Conservation (phyloP, 2,888 invertebrate genomes). For the Volucella zonaria region DNA sequence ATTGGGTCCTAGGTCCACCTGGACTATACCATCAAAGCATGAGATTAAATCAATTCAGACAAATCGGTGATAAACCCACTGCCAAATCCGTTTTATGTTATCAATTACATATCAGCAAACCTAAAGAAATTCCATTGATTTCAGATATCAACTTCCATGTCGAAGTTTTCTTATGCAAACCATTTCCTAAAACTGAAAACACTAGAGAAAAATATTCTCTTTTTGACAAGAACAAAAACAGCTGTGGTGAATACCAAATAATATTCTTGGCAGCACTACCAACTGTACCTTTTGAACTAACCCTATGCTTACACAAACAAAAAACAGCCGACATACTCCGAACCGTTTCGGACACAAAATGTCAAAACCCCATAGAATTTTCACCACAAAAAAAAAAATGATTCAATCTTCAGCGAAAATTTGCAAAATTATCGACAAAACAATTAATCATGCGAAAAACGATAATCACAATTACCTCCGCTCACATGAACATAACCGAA, state of each 20-base stretch:
- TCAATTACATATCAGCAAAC: no score
- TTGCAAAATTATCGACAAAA: background rate
- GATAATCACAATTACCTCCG: slow-evolving; percentile 26
- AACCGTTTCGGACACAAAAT: slow-evolving; percentile 59
- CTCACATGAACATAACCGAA: slow-evolving; percentile 1
- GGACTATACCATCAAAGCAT: no score
- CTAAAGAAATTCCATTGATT: no score
- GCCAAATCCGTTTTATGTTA: no score
- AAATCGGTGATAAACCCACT: no score
- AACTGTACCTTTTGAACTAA: slow-evolving; percentile 10
- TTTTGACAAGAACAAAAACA: background rate
- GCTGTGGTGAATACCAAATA: slow-evolving; percentile 16
- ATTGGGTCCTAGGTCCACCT: no score
- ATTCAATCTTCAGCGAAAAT: slow-evolving; percentile 9
- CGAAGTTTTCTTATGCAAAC: no score
- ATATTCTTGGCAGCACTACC: slow-evolving; percentile 25
- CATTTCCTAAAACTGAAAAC: no score
- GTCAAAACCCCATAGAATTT: slow-evolving; percentile 60
- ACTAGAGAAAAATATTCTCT: background rate
- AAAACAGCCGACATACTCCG: slow-evolving; percentile 67
- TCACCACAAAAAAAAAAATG: slow-evolving; percentile 18
- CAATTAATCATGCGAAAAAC: background rate
- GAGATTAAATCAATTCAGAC: no score
- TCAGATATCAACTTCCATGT: no score
- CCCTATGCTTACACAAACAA: slow-evolving; percentile 60